Base-by-base conservation (phyloP, 2,113 vertebrate species). In the Leucopternis melanops region DNA sequence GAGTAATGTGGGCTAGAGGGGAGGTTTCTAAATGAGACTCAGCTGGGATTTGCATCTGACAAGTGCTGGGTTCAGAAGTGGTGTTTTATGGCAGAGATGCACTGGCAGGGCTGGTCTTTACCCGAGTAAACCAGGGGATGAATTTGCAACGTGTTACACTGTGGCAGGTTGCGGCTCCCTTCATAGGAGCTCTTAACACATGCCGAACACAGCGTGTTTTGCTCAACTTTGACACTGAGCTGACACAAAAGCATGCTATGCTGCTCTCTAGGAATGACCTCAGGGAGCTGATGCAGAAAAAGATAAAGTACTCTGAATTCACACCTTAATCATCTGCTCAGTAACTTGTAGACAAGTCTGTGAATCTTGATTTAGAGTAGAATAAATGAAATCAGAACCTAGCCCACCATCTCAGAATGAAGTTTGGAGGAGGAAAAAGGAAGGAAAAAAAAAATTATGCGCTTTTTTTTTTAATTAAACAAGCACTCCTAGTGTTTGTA, bases 111-210 rank as follows among this genome's bases (percentile, higher is more conserved):
- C 50, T 85, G 23, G 4, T 59, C 32, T 63, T 65, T 40, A 36
- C 45, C 34, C 2, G 8, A 47, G n/a, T 31, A 44, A 81, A 31
- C 18, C 55, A 57, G n/a, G 16, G 72, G 29, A 10, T 91, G 42
- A 50, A 55, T 65, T 44, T 75, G 42, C 13, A n/a, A 9, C 0
- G 0, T 1, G 1, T 47, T 81, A 19, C 11, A 2, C 13, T 44
- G 44, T 2, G 1, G 18, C 49, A 65, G 40, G 26, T 52, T 65
- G 66, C 3, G 7, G 13, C 20, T 84, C 0, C 2, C 31, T 83
- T 70, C 2, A 2, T n/a, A 59, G 57, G 57, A 55, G 12, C 75
- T 50, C 61, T 29, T 57, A 40, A 42, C 4, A 32, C 4, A 7
- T 36, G 29, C 63, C 5, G 3, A 54, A 57, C 47, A 29, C 16